Base-by-base conservation (phyloP, 2,797 vertebrate species). In the Premnoplex brunnescens region DNA sequence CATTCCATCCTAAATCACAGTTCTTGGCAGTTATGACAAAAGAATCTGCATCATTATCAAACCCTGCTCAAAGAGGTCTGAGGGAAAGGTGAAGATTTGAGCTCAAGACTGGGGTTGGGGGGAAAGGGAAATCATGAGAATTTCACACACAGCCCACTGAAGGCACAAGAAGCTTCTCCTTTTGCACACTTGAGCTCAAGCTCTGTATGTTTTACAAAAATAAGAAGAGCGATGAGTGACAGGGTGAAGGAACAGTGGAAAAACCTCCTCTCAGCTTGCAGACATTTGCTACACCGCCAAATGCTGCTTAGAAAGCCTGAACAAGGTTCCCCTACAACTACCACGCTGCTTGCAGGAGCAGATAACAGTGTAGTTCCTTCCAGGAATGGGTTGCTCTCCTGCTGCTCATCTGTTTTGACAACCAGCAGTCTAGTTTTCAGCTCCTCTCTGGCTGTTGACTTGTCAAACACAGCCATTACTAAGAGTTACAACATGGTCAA, bases 331-430 rank as follows among this genome's bases (percentile, higher is more conserved):
- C 11, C 8, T 22, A 14, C 0, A 6, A 36, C 24, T 32, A 55
- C 28, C 13, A 22, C 2, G 1, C 41, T 67, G 37, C 60, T 44
- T 27, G 24, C 73, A 77, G 46, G 41, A 76, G 41, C 49, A 73
- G 46, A 51, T 3, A 37, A 8, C 17, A 79, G 59, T 1, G 0
- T 30, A 34, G 34, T 27, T 73, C 2, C 0, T 32, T 18, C n/a
- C 63, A 68, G 63, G 39, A 88, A 10, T 2, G 3, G 26, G 20
- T 55, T 71, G 73, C 79, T 81, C 44, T 80, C 26, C 51, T 56
- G 24, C 18, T 81, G 43, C 64, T 88, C 34, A 30, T 48, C 63
- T 76, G 1, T 19, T 24, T 18, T 36, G 30, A 46, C 23, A 79
- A 5, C 15, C 67, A 62, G 32, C 34, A 58, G 32, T 1, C 30